Evolutionary conservation across 2,113 vertebrate species (phyloP), one percentile per base, ranked within the genome.

Genomic region (Micromys minutus): DNA sequence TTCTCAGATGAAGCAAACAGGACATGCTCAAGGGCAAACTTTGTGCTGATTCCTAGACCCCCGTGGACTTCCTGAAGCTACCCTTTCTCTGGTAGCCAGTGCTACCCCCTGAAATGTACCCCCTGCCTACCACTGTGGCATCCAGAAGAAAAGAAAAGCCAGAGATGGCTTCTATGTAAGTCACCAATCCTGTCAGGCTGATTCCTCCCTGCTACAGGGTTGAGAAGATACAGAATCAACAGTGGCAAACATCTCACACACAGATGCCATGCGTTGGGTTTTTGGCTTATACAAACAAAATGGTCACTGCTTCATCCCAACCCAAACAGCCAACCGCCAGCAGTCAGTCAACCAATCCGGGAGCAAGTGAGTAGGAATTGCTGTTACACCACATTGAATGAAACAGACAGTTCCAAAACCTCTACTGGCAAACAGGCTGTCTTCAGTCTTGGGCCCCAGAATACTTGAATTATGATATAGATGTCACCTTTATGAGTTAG

Each of bases 361-460:
- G 0, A 22, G 26, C 4, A 4, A 2, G 29, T 39, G 3, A 9
- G 24, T 31, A 31, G 0, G 0, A 4, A 24, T 22, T 21, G 4
- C 47, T 17, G 5, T 3, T 2, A n/a, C 1, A 0, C 8, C 50
- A 9, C 0, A 24, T 3, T 26, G 39, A 16, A 4, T 1, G 0
- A 26, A 9, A 11, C 3, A 0, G 13, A 36, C 36, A 13, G 36
- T 31, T 39, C 50, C 34, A 31, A 39, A 11, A 5, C 29, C 12
- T 55, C 47, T 19, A 7, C 57, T 22, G 59, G 7, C 24, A 59
- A 31, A 11, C 10, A 2, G 5, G 29, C 0, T 36, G 3, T 2
- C 26, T 67, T 21, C 36, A 26, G 10, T 65, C 52, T 52, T 1
- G 0, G 13, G 81, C 31, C 72, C 50, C 34, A 19, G 11, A 34